phyloP scores from a whole-genome alignment of 2,888 invertebrate species.

The Gerosis bhagava region DNA sequence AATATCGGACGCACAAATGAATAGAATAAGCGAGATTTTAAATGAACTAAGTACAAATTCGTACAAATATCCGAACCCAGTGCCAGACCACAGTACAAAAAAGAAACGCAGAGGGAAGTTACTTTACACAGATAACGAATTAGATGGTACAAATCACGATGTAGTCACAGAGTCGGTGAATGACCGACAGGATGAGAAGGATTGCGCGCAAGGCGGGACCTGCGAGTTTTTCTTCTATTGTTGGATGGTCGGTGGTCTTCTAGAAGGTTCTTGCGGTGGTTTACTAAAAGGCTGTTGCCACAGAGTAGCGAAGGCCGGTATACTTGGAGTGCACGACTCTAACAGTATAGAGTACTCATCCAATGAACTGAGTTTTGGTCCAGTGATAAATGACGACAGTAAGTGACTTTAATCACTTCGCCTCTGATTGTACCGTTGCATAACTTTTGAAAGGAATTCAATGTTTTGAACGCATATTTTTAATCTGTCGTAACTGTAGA shows the following conservation, averaged over 20 bases:
- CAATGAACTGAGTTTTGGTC: conserved; percentile 86
- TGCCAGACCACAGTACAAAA: conserved; percentile 36
- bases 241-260: conserved; percentile 94
- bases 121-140: conserved; percentile 37
- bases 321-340: conserved; percentile 84
- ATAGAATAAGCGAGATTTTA: conserved; percentile 62
- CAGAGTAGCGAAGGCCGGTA: conserved; percentile 86
- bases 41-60: conserved; percentile 45
- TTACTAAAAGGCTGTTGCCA: conserved; percentile 94
- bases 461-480: conserved; percentile 11
- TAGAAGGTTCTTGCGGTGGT: conserved; percentile 92
- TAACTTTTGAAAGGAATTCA: conserved; percentile 31
- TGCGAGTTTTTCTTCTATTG: conserved; percentile 96
- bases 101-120: conserved; percentile 50
- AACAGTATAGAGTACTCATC: conserved; percentile 84
- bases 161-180: conserved; percentile 35
- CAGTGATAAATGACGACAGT: conserved; percentile 90
- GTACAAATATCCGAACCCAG: conserved; percentile 33
- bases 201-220: conserved; percentile 88
- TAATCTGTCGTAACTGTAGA: conserved; percentile 10
- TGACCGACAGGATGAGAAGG: conserved; percentile 69
- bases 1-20: conserved; percentile 70
- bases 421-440: conserved; percentile 37
- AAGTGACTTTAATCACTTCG: conserved; percentile 66
- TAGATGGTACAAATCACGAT: too few relatives aligned